Percentiles rank a stretch among this genome's conserved stretches.
Evolutionary conservation across 1,140 invertebrate genomes (phyloP).

Genomic region (Saccostrea cuccullata): DNA sequence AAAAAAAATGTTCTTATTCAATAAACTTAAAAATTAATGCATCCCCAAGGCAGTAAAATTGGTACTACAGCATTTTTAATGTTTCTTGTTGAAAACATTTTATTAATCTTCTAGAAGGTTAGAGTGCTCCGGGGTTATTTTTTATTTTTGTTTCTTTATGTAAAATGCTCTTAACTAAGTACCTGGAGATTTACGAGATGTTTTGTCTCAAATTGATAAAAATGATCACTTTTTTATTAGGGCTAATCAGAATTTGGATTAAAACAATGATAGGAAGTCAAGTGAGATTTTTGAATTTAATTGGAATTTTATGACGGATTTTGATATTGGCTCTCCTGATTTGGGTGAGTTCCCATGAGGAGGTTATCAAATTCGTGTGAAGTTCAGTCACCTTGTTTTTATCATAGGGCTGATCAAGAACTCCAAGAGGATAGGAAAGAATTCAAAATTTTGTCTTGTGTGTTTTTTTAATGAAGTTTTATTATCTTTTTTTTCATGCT

Average conservation of each 20-base stretch:
- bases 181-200: conserved; percentile 25
- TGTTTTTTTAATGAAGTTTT: neutral
- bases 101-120: neutral
- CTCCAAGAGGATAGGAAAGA: neutral
- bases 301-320: conserved; percentile 7
- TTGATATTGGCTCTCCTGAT: neutral
- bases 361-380: neutral
- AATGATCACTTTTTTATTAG: conserved; percentile 25
- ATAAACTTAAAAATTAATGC: neutral
- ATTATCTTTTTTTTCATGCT: conserved; percentile 30
- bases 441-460: neutral
- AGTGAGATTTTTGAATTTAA: conserved; percentile 27
- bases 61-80: neutral
- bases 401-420: neutral
- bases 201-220: conserved; percentile 16
- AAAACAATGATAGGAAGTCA: conserved; percentile 1
- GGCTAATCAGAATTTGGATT: conserved; percentile 7
- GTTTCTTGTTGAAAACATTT: neutral
- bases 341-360: neutral
- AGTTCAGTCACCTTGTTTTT: conserved; percentile 11
- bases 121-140: neutral
- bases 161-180: conserved; percentile 6
- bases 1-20: neutral
- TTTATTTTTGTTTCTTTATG: neutral
- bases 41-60: neutral